Base-by-base conservation (phyloP, 2,797 vertebrate genomes). In the Rallus crepitans region DNA sequence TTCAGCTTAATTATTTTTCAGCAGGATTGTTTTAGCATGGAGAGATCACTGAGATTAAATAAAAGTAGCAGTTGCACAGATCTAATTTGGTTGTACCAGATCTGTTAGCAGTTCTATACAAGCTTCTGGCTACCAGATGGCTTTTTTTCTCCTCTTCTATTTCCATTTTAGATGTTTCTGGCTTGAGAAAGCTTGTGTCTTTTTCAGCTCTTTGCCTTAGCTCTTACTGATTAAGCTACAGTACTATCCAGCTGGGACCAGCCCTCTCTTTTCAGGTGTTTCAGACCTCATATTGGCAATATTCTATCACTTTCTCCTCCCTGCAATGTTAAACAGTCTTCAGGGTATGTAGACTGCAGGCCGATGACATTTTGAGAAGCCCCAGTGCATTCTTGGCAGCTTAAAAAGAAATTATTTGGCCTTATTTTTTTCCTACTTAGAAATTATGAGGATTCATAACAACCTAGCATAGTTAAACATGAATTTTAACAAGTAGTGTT, bases 321-420 rank as follows among this genome's bases (percentile, higher is more conserved):
- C 82, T 47, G n/a, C 73, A 84, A 57, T 73, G 52, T 92, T 97
- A 96, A 97, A 89, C 84, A 95, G 53, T 87, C 91, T 97, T 84
- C 7, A 42, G 66, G 72, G 93, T 84, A 91, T 40, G 28, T 56
- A 94, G 82, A 75, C 92, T 96, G 71, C 65, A n/a, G 8, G 91
- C 72, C 28, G 5, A 90, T 95, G 96, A 89, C 91, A 96, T 97
- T 97, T 95, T 93, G 56, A 95, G 91, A 97, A 97, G 81, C 30
- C 15, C 47, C 55, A 35, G 64, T 92, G 60, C 79, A 55, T 71
- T 93, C 59, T 92, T 60, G 15, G 77, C 59, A 96, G 70, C 42
- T 95, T 96, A 95, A 95, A 80, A 89, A 95, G 52, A 93, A 94
- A 96, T 61, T 2, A 60, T 57, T 94, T 96, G n/a, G n/a, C 90